These are phyloP conservation scores for Panthera tigris DNA, from an alignment of 2,113 vertebrate genomes.

Conservation along the genomic window DNA sequence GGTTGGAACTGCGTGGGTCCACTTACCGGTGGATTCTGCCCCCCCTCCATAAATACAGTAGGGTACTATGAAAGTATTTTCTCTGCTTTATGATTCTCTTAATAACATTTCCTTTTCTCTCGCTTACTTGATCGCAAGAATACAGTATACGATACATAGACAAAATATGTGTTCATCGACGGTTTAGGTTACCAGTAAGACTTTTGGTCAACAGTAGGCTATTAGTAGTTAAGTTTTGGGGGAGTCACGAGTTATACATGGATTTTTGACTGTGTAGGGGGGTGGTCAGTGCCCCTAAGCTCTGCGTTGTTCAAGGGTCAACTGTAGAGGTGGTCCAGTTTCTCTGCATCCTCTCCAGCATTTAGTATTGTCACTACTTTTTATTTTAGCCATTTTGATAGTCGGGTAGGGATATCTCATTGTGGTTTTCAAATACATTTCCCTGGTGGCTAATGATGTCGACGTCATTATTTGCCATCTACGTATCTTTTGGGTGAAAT, in stretches of 20 bases:
- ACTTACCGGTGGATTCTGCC: neutral
- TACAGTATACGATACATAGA: neutral
- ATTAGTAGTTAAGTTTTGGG: neutral
- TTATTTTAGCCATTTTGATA: slow-evolving; percentile 26
- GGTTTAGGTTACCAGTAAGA: neutral
- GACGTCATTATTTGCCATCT: neutral
- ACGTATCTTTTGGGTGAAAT: neutral
- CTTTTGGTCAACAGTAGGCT: neutral
- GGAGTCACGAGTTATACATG: neutral
- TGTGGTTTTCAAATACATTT: neutral
- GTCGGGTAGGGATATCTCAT: neutral
- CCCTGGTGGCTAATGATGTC: neutral
- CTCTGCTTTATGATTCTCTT: neutral
- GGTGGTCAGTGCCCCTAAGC: neutral
- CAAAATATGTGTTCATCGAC: neutral
- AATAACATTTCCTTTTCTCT: neutral
- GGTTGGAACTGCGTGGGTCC: neutral
- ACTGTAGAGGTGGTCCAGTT: neutral
- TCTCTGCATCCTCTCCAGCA: neutral
- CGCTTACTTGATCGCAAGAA: neutral
- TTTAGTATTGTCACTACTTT: neutral
- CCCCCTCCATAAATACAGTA: neutral
- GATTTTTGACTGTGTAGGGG: too few relatives aligned
- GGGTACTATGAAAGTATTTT: neutral
- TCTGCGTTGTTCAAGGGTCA: neutral